Evolutionary conservation across 2,797 vertebrate genomes (phyloP), one percentile per base, ranked within the genome.

Genomic region (Mareca penelope): DNA sequence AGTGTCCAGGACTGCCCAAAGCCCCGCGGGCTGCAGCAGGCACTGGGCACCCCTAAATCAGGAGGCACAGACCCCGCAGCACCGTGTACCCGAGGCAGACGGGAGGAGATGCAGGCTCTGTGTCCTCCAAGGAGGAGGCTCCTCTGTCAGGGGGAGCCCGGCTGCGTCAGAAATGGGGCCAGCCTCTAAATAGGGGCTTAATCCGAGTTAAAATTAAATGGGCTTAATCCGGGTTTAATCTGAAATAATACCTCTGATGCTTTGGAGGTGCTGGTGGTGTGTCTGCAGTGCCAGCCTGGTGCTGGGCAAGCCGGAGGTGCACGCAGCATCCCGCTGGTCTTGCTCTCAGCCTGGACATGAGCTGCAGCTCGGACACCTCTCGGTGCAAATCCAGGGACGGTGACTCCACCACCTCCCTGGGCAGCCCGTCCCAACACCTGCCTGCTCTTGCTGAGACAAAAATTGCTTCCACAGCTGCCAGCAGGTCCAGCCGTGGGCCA

Each of bases 141-240:
- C 31, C 31, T 53, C 3, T 0, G 1, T 12, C 10, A 4, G 37
- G 44, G 33, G 24, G 52, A 88, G 65, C 76, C 73, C 63, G 60
- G 88, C 85, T 91, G 73, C 37, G 13, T 63, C 1, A 8, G 94
- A 95, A 95, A 86, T 31, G 40, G 79, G 75, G 87, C 87, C 87
- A 92, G 90, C 13, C 81, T 91, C 85, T 94, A 96, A 96, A 96
- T 60, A 86, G 71, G 42, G 85, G 70, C 53, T 96, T 96, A 96
- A 96, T 95, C 95, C 11, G 83, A 93, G 96, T 95, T 96, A 96
- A 96, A 96, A 96, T 96, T 94, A 96, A 95, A 96, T 53, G 91
- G 90, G 77, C 14, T 86, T 96, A 95, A 96, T 96, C 94, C 88
- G 80, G 59, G 2, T 3, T 96, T 96, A 96, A 94, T 93, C 96